A percentile compares a stretch with the other conserved stretches of the same genome.
phyloP scores from a whole-genome alignment of 1,140 invertebrate species.

The Bombus confusus region DNA sequence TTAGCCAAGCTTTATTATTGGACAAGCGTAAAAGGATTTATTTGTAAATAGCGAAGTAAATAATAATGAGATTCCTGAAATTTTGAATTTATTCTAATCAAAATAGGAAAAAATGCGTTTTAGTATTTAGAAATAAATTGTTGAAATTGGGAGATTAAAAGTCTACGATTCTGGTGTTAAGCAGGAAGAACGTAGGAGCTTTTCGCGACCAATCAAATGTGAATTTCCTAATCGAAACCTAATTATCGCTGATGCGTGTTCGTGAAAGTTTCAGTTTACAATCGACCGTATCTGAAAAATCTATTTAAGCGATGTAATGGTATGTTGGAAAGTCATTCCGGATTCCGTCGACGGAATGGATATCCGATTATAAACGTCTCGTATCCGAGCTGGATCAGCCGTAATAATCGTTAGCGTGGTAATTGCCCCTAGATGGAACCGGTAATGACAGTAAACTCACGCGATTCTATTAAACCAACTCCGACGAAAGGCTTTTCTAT shows the following conservation, averaged over 20 bases:
- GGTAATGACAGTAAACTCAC: constrained; percentile 63
- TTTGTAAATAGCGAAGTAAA: background rate
- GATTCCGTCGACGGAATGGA: constrained; percentile 7
- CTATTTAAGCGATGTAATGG: constrained; percentile 8
- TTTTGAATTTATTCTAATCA: background rate
- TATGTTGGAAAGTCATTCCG: background rate
- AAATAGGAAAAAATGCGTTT: background rate
- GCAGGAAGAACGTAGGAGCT: no score
- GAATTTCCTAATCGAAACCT: no score
- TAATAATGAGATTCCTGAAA: background rate
- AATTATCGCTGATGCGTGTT: background rate
- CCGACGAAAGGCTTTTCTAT: constrained; percentile 60
- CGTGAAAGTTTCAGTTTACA: background rate
- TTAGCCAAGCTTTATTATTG: background rate
- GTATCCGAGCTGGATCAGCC: constrained; percentile 46
- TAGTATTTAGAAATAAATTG: no score
- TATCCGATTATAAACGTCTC: constrained; percentile 29
- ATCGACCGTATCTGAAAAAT: constrained; percentile 10
- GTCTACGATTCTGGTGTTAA: no score
- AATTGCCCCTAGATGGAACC: constrained; percentile 49
- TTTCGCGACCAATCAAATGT: no score
- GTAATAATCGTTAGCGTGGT: constrained; percentile 60
- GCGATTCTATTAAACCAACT: constrained; percentile 70
- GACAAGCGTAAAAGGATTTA: background rate
- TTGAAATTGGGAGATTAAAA: no score